phyloP scores from a whole-genome alignment of 2,888 invertebrate species.

The Cyrtodaria siliqua region DNA sequence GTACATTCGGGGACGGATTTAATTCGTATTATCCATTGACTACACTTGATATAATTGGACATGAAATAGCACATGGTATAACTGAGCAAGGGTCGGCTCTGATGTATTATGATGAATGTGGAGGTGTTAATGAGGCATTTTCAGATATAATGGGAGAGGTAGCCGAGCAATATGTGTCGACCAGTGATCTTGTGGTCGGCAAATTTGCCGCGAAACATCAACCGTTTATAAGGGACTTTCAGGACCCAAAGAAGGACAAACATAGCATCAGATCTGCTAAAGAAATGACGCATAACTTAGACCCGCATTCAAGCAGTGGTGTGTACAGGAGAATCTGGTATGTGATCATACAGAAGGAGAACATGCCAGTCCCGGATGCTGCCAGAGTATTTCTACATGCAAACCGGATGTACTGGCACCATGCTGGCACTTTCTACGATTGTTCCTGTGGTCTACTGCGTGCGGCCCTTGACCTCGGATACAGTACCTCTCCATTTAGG shows the following conservation, averaged over 20 bases:
- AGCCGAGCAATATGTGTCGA: constrained; percentile 51
- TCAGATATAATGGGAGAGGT: constrained; percentile 73
- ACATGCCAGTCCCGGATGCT: constrained; percentile 59
- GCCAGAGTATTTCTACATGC: constrained; percentile 67
- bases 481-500: constrained; percentile 50
- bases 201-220: constrained; percentile 48
- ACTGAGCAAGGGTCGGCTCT: constrained; percentile 67
- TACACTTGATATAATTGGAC: constrained; percentile 67
- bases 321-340: constrained; percentile 70
- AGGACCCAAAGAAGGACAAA: constrained; percentile 65
- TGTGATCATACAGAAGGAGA: constrained; percentile 54
- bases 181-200: constrained; percentile 60
- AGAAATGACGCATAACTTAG: constrained; percentile 54
- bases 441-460: constrained; percentile 73
- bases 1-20: constrained; percentile 71
- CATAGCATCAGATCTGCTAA: constrained; percentile 64
- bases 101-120: constrained; percentile 68
- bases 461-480: constrained; percentile 70
- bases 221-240: constrained; percentile 64
- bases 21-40: constrained; percentile 64
- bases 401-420: constrained; percentile 73
- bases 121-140: constrained; percentile 76
- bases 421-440: constrained; percentile 55
- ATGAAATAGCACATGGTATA: constrained; percentile 74
- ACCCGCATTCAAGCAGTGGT: constrained; percentile 73